Evolutionary conservation across 2,797 vertebrate genomes (phyloP).

Genomic region (Cheirogaleus major): DNA sequence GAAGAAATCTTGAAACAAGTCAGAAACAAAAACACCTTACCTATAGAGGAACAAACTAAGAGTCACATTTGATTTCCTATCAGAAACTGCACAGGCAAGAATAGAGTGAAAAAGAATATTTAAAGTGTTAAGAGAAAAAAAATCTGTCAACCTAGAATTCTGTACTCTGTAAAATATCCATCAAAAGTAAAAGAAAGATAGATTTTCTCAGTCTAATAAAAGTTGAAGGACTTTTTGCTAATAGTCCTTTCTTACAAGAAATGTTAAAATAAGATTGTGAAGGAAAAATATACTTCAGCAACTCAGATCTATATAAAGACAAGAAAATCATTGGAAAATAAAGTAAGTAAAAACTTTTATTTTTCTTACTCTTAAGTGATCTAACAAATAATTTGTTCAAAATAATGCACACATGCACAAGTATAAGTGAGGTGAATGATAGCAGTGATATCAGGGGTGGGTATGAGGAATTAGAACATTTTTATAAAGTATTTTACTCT

Average conservation of each 20-base stretch:
- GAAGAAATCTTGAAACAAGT: background rate
- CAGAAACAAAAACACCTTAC: background rate
- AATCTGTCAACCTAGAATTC: background rate
- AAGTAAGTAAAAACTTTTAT: background rate
- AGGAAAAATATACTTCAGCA: background rate
- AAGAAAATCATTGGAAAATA: background rate
- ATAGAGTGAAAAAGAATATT: background rate
- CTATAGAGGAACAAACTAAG: background rate
- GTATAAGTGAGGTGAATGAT: background rate
- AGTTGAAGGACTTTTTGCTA: background rate
- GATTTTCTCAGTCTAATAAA: background rate
- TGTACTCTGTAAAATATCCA: background rate
- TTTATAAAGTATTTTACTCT: background rate
- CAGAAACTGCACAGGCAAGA: background rate
- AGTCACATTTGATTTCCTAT: background rate
- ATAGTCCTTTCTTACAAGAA: background rate
- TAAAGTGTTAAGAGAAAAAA: background rate
- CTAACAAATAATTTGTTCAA: background rate
- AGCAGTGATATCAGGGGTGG: too few species aligned
- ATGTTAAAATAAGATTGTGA: background rate
- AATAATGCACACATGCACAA: background rate
- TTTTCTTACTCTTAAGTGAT: background rate
- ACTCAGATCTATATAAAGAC: background rate
- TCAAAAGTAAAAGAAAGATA: background rate
- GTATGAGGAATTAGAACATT: background rate